phyloP scores from a whole-genome alignment of 2,888 invertebrate species.

The Pseudococcus viburni region DNA sequence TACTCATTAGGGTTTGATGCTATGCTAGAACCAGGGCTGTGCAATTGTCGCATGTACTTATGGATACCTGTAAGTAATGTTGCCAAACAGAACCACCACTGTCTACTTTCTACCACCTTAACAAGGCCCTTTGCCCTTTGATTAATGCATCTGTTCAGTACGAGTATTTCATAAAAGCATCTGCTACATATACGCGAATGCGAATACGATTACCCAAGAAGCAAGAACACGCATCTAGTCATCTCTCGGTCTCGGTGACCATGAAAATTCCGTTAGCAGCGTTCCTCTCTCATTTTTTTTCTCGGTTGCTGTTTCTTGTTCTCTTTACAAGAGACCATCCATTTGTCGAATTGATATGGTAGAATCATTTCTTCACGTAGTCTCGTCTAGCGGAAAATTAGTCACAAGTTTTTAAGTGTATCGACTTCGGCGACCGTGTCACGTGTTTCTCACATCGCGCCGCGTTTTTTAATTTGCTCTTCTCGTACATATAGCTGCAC shows the following conservation, averaged over 20 bases:
- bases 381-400: conserved; percentile 43
- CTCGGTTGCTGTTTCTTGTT: not conserved
- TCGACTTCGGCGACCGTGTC: conserved; percentile 18
- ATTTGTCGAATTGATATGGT: conserved; percentile 19
- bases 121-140: not conserved
- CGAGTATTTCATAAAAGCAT: not conserved
- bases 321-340: not conserved
- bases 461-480: conserved; percentile 18
- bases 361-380: conserved; percentile 22
- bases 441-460: conserved; percentile 42
- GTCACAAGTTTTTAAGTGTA: conserved; percentile 38
- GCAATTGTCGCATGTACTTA: no score
- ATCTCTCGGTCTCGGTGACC: conserved; percentile 6
- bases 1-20: no score
- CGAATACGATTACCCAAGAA: not conserved
- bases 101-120: conserved; percentile 11
- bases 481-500: not conserved
- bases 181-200: not conserved
- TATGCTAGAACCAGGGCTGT: no score
- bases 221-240: not conserved
- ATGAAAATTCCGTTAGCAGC: conserved; percentile 10
- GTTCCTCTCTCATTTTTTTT: not conserved
- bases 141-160: not conserved
- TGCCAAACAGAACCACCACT: not conserved
- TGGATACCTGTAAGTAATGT: not conserved